Evolutionary conservation across 92 coral and sea anemone species (phyloP).

Genomic region (Palythoa caribaeorum): DNA sequence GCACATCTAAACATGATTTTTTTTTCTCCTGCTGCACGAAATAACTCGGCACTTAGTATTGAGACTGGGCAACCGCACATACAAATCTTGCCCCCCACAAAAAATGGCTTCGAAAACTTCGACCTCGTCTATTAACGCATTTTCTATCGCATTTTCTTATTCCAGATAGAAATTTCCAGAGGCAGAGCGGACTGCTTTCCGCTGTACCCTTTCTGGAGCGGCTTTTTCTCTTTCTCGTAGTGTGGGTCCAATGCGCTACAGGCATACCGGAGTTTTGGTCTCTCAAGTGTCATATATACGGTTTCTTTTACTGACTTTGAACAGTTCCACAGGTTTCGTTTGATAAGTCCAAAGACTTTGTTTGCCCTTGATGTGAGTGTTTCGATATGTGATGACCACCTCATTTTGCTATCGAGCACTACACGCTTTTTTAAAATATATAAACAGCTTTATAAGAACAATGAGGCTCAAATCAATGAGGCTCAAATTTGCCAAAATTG

Average conservation of each 20-base stretch:
- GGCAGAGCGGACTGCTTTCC: background rate
- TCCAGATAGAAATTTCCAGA: no score
- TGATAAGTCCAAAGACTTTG: background rate
- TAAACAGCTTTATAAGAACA: no score
- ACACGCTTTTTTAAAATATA: no score
- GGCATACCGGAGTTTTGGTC: background rate
- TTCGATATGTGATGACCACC: background rate
- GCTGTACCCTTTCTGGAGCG: background rate
- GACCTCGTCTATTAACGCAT: background rate
- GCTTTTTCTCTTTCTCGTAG: background rate
- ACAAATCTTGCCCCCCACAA: background rate
- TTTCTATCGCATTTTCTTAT: no score
- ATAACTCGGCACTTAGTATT: background rate
- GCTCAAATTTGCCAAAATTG: no score
- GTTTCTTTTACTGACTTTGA: slow-evolving; percentile 4
- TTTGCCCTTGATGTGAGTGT: slow-evolving; percentile 2
- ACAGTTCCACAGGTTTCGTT: background rate
- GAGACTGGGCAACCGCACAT: background rate
- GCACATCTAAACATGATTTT: background rate
- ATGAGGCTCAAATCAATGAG: no score
- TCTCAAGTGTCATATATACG: background rate
- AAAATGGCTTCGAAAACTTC: background rate
- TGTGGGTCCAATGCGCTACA: background rate
- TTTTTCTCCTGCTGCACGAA: background rate
- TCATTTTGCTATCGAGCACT: no score